These are phyloP conservation scores for Tigriopus californicus DNA, from an alignment of 2,888 invertebrate species.

Conservation along the genomic window DNA sequence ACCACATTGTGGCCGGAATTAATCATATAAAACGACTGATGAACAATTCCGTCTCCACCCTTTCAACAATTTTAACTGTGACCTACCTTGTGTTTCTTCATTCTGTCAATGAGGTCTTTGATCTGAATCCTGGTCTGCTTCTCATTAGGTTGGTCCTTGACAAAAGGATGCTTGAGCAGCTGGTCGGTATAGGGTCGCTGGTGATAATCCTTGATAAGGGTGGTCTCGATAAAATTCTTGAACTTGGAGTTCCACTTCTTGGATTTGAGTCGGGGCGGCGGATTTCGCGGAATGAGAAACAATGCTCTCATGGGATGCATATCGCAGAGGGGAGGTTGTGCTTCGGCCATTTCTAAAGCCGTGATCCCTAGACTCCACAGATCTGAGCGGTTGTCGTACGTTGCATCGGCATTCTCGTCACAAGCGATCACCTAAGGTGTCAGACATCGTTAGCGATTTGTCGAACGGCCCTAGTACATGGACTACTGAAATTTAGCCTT, in stretches of 20 bases:
- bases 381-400: constrained; percentile 79
- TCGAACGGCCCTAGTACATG: too few species aligned
- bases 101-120: constrained; percentile 96
- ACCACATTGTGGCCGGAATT: too few species aligned
- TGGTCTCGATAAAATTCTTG: constrained; percentile 94
- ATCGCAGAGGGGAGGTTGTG: constrained; percentile 96
- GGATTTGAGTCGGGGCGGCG: constrained; percentile 77
- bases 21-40: too few species aligned
- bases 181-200: constrained; percentile 96
- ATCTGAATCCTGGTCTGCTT: constrained; percentile 91
- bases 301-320: constrained; percentile 98
- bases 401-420: constrained; percentile 98
- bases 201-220: constrained; percentile 95
- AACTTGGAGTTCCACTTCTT: constrained; percentile 97
- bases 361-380: constrained; percentile 62
- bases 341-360: constrained; percentile 98
- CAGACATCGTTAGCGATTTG: too few species aligned
- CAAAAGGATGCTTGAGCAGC: constrained; percentile 88
- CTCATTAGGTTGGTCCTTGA: constrained; percentile 96
- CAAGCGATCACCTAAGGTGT: constrained; percentile 96
- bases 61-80: too few species aligned
- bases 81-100: constrained; percentile 53
- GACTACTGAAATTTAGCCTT: too few species aligned
- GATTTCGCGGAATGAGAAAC: constrained; percentile 93
- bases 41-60: too few species aligned